Conservation (phyloP, 2,113 vertebrate species). For the Muntiacus reevesi region DNA sequence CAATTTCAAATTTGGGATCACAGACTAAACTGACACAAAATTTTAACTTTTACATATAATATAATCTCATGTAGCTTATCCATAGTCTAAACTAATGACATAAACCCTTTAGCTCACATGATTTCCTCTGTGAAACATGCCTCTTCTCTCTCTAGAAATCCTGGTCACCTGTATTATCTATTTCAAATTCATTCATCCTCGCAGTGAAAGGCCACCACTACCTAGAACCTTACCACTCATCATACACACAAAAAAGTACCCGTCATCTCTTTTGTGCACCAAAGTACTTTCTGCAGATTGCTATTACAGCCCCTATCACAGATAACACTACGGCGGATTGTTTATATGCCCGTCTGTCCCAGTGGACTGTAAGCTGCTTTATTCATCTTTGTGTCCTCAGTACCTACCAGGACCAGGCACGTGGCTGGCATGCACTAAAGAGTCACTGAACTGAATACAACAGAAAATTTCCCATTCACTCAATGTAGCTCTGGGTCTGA, state of each 20-base stretch:
- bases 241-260: background rate
- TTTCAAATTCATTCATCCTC: background rate
- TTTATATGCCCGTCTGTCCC: constrained; percentile 2
- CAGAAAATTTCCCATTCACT: constrained; percentile 41
- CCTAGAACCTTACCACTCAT: background rate
- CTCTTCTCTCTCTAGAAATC: background rate
- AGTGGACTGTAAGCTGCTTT: background rate
- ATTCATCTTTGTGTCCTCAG: constrained; percentile 57
- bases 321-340: constrained; percentile 31
- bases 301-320: background rate
- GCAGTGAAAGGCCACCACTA: background rate
- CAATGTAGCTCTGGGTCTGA: background rate
- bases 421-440: constrained; percentile 25
- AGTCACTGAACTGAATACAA: constrained; percentile 36
- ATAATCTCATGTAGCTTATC: background rate
- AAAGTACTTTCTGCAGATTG: constrained; percentile 10
- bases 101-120: background rate
- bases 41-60: constrained; percentile 20
- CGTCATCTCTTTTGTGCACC: background rate
- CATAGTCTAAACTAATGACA: background rate
- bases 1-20: constrained; percentile 19
- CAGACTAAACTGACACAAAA: background rate
- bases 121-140: background rate
- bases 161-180: background rate
- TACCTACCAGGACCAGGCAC: constrained; percentile 59